These are phyloP conservation scores for Drosophila eohydei DNA, from an alignment of 2,888 invertebrate genomes.

Conservation along the genomic window DNA sequence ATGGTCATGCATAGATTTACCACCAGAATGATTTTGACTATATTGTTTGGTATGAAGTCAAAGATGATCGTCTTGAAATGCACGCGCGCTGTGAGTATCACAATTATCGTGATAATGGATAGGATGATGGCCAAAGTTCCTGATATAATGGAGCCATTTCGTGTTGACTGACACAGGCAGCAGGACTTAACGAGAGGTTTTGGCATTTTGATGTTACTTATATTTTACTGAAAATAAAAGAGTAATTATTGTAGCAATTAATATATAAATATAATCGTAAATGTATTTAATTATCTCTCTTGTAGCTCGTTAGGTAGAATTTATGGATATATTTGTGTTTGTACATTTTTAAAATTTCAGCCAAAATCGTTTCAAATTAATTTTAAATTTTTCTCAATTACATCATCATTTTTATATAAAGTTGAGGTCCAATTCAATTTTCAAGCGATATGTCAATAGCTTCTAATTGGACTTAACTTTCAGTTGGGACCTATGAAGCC, in stretches of 20 bases:
- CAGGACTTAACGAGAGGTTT: slow-evolving; percentile 88
- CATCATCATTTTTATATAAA: no score
- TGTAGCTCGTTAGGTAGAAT: no score
- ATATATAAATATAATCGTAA: no score
- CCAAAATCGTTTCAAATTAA: no score
- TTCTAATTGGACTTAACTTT: not conserved
- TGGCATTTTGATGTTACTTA: slow-evolving; percentile 74
- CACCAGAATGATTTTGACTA: slow-evolving; percentile 91
- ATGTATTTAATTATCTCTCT: no score
- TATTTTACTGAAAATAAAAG: slow-evolving; percentile 25
- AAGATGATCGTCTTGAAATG: slow-evolving; percentile 92
- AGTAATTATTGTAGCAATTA: no score
- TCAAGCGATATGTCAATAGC: not conserved
- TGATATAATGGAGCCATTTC: slow-evolving; percentile 90
- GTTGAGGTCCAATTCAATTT: no score
- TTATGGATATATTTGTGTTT: no score
- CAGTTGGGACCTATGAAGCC: not conserved
- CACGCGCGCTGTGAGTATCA: slow-evolving; percentile 88
- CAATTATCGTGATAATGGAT: slow-evolving; percentile 89
- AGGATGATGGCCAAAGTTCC: slow-evolving; percentile 91
- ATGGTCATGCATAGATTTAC: slow-evolving; percentile 93
- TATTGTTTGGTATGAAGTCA: slow-evolving; percentile 89
- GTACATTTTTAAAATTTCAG: no score
- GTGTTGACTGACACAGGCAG: slow-evolving; percentile 90
- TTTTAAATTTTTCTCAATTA: no score